Evolutionary conservation across 1,140 invertebrate genomes (phyloP).

Genomic region (Planococcus citri): DNA sequence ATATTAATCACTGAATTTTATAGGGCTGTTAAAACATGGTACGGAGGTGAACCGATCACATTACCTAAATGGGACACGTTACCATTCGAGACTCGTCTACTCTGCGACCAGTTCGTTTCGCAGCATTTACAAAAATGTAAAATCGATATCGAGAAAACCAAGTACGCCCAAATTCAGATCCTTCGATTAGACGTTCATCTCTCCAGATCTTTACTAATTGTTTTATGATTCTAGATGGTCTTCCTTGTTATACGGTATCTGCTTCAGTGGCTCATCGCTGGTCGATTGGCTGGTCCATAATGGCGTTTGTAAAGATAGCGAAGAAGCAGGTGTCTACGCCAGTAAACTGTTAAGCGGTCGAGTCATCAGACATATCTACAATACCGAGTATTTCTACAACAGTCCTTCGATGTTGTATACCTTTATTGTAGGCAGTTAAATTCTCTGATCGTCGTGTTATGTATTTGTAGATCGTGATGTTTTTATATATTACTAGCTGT

Average conservation of each 20-base stretch:
- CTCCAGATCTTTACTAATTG: background rate
- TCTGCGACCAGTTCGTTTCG: conserved; percentile 77
- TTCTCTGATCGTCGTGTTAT: too few relatives aligned
- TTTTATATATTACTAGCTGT: too few relatives aligned
- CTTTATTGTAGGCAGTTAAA: conserved; percentile 17
- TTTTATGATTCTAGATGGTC: conserved; percentile 42
- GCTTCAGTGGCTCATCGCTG: conserved; percentile 71
- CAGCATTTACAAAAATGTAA: conserved; percentile 73
- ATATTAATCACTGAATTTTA: background rate
- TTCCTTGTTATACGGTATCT: conserved; percentile 56
- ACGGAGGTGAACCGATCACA: conserved; percentile 52
- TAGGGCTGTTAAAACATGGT: conserved; percentile 34
- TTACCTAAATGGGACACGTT: conserved; percentile 61
- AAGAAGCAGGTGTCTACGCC: conserved; percentile 70
- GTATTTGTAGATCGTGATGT: too few relatives aligned
- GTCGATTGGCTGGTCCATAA: conserved; percentile 74
- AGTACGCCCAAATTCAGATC: too few relatives aligned
- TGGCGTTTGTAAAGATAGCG: conserved; percentile 57
- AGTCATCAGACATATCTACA: conserved; percentile 67
- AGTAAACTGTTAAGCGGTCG: conserved; percentile 66
- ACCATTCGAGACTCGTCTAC: conserved; percentile 58
- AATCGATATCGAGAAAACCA: conserved; percentile 39
- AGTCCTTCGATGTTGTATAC: conserved; percentile 23
- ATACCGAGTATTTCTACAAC: conserved; percentile 58
- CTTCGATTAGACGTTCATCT: too few relatives aligned